Conservation (phyloP, 2,113 vertebrate species). For the Corythaeola cristata region DNA sequence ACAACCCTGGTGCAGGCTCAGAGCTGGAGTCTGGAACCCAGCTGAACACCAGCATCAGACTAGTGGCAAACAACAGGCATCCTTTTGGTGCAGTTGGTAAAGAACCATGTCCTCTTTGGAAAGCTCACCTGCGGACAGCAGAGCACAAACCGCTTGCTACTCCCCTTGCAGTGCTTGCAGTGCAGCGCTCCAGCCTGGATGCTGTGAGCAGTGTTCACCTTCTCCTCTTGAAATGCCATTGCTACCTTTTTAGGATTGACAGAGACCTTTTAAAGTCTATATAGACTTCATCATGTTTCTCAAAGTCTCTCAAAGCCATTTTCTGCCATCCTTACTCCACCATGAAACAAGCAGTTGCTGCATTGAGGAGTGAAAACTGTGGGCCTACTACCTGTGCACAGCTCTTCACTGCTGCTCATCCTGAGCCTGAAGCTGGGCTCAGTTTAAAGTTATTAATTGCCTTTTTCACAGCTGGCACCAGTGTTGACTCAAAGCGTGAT, state of each 20-base stretch:
- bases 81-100: background rate
- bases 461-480: conserved; percentile 61
- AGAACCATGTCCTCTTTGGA: background rate
- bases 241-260: background rate
- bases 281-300: background rate
- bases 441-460: conserved; percentile 55
- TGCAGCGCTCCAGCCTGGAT: background rate
- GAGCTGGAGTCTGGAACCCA: background rate
- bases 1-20: background rate
- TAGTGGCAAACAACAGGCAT: background rate
- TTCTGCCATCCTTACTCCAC: background rate
- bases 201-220: background rate
- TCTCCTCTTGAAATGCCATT: background rate
- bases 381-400: background rate
- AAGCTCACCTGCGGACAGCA: background rate
- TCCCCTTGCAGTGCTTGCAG: background rate
- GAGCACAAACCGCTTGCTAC: background rate
- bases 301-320: background rate
- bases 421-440: conserved; percentile 2
- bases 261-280: background rate
- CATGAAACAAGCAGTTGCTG: rapidly evolving
- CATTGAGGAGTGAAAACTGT: background rate
- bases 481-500: conserved; percentile 41
- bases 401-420: conserved; percentile 19
- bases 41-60: background rate